Evolutionary conservation across 2,888 invertebrate genomes (phyloP).

Genomic region (Idaea dimidiata): DNA sequence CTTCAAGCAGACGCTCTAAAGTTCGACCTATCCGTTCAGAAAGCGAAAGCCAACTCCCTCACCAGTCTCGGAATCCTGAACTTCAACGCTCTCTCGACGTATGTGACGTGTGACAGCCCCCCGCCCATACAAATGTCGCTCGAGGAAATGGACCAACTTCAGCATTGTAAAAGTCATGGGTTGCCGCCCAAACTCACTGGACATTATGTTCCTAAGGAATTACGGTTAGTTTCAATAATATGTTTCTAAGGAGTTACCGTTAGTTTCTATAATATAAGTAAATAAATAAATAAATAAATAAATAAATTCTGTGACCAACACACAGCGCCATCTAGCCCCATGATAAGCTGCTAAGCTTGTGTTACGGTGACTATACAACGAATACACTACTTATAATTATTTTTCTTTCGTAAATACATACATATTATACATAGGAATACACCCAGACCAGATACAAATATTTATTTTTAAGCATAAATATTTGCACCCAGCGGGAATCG

Average conservation of each 20-base stretch:
- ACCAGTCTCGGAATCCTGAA: slow-evolving; percentile 64
- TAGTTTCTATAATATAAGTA: no score
- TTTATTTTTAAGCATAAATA: no score
- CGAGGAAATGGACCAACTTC: slow-evolving; percentile 87
- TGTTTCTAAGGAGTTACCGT: slow-evolving; percentile 5
- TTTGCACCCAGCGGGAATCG: no score
- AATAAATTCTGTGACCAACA: no score
- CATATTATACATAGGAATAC: no score
- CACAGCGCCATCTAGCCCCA: no score
- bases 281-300: no score
- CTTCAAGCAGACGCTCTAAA: slow-evolving; percentile 65
- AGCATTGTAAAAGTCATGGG: slow-evolving; percentile 85
- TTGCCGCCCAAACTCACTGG: slow-evolving; percentile 85
- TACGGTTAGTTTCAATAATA: slow-evolving; percentile 58
- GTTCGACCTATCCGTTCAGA: slow-evolving; percentile 50
- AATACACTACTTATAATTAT: no score
- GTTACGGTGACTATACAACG: no score
- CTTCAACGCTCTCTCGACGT: slow-evolving; percentile 80
- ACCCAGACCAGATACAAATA: no score
- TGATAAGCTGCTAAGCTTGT: no score
- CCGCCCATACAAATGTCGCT: slow-evolving; percentile 89
- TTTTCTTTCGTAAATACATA: no score
- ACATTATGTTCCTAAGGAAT: slow-evolving; percentile 85
- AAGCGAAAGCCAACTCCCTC: slow-evolving; percentile 60
- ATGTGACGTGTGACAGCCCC: slow-evolving; percentile 90